These are phyloP conservation scores for Anguilla japonica DNA, from an alignment of 2,113 vertebrate genomes.

Conservation along the genomic window DNA sequence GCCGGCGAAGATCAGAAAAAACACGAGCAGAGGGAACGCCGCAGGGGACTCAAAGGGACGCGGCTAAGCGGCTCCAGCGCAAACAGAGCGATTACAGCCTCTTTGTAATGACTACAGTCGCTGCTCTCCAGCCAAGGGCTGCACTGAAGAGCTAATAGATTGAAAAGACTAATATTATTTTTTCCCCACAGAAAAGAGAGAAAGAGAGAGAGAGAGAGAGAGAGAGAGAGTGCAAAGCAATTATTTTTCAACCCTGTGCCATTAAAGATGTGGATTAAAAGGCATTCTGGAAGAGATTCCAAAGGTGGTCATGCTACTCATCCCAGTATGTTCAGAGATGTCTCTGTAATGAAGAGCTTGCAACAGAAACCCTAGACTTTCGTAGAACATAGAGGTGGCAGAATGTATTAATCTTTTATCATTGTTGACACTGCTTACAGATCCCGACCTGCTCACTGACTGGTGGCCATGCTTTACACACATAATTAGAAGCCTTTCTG, in stretches of 20 bases:
- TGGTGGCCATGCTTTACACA: not conserved
- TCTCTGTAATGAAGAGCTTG: constrained; percentile 11
- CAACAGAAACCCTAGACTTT: not conserved
- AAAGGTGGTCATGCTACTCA: not conserved
- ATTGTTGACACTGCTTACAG: not conserved
- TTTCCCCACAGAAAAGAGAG: constrained; percentile 20
- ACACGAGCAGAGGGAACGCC: not conserved
- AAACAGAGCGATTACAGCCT: constrained; percentile 28
- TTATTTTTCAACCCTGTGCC: constrained; percentile 27
- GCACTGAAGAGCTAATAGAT: constrained; percentile 37
- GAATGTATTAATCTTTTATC: not conserved
- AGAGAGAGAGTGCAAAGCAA: constrained; percentile 20
- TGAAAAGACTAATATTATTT: constrained; percentile 42
- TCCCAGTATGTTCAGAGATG: constrained; percentile 15
- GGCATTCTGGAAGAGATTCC: not conserved
- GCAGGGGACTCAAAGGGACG: not conserved
- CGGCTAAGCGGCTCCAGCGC: constrained; percentile 11
- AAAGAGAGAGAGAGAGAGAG: too few species aligned
- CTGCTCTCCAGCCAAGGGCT: constrained; percentile 22
- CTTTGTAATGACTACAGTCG: constrained; percentile 24
- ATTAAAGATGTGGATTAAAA: constrained; percentile 26
- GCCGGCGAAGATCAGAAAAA: not conserved
- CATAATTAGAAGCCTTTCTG: not conserved
- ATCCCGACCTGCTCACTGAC: not conserved
- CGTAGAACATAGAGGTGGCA: not conserved